Evolutionary conservation across 2,888 invertebrate species (phyloP).

Genomic region (Ctena decussata): DNA sequence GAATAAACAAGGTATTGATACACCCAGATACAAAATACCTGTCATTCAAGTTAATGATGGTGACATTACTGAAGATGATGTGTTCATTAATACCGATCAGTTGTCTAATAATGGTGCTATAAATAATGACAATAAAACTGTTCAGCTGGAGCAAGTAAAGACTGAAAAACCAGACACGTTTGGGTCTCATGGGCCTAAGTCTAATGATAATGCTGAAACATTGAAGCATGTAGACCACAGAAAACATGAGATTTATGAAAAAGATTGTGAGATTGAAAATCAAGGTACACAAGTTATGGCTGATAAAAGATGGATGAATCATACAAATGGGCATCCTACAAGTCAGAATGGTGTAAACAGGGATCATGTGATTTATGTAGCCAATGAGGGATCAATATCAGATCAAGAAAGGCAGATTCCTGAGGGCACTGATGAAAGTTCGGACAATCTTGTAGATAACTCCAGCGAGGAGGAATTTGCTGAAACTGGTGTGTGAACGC

Average conservation of each 20-base stretch:
- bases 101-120: neutral
- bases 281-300: no score
- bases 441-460: neutral
- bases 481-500: slow-evolving; percentile 1
- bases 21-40: slow-evolving; percentile 45
- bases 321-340: neutral
- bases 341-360: neutral
- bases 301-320: no score
- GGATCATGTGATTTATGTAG: neutral
- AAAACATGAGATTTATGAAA: no score
- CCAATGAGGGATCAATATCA: neutral
- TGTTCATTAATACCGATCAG: slow-evolving; percentile 32
- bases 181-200: no score
- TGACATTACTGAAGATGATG: slow-evolving; percentile 51
- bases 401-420: neutral
- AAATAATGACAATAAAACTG: neutral
- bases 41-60: slow-evolving; percentile 47
- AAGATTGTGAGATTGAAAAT: no score
- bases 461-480: neutral
- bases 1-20: neutral
- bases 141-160: no score
- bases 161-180: no score
- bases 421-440: neutral
- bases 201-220: no score
- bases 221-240: no score